Evolutionary conservation across 2,113 vertebrate species (phyloP), one percentile per base, ranked within the genome.

Genomic region (Emydocephalus ijimae): DNA sequence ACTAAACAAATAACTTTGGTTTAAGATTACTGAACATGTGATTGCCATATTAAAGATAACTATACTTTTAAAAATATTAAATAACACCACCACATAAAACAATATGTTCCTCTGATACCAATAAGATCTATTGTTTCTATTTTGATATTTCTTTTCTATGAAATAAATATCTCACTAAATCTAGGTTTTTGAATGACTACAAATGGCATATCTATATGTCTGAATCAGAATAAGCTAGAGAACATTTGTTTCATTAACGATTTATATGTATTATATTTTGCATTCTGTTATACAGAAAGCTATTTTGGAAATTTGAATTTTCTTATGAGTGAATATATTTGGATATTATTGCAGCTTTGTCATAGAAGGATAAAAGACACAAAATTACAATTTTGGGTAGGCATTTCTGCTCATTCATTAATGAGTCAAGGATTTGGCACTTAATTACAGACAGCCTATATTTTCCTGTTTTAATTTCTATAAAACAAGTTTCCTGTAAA

Each of bases 261-360:
- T 52, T 90, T 9, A 89, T 20, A 29, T 57, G 29, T 54, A 64
- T 52, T 12, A 64, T 26, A 52, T 48, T 52, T 87, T 95, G 43
- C 18, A 24, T 87, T 92, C 48, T 93, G 54, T 61, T 89, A 26
- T 57, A 90, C 69, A 87, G 56, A 91, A 93, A 56, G 34, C 34
- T 81, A 81, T 74, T 74, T 74, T 34, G 15, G 0, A 88, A 54
- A n/a, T 54, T 88, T 29, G 26, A 29, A 34, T 20, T 34, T 88
- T 34, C 18, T 21, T 21, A 18, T 0, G 81, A 23, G 90, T 34
- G 93, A 61, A 34, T 0, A 0, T 88, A 89, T 91, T 94, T 90
- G 43, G 1, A 52, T 92, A 89, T 88, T 93, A 92, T 45, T 94
- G 90, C 88, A 56, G 89, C 92, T 94, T 94, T 94, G 57, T 93